Evolutionary conservation across 2,888 invertebrate species (phyloP).

Genomic region (Perithous albicinctus): DNA sequence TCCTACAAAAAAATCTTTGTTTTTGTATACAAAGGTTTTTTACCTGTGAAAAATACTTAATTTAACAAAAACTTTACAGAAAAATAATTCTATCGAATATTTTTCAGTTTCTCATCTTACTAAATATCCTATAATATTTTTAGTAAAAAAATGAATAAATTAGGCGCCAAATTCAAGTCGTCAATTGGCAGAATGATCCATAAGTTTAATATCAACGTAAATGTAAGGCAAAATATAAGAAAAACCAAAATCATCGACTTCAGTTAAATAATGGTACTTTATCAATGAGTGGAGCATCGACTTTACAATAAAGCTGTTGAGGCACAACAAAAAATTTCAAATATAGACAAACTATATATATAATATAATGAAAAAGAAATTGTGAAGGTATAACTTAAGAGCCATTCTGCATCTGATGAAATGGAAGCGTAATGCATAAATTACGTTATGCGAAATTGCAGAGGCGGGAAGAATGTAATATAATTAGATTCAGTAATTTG

Average conservation of each 20-base stretch:
- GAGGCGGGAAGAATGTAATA: slow-evolving; percentile 44
- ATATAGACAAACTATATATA: slow-evolving; percentile 12
- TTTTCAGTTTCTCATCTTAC: too few species aligned
- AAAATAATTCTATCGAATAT: too few species aligned
- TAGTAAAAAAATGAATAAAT: too few species aligned
- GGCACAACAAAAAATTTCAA: slow-evolving; percentile 27
- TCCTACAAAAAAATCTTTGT: too few species aligned
- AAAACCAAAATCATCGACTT: background rate
- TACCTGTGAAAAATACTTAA: too few species aligned
- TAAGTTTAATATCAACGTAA: background rate
- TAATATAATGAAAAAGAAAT: slow-evolving; percentile 27
- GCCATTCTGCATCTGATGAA: background rate
- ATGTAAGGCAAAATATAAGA: background rate
- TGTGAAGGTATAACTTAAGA: slow-evolving; percentile 10
- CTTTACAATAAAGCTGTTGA: slow-evolving; percentile 32
- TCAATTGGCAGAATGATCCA: background rate
- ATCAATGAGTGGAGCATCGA: slow-evolving; percentile 20
- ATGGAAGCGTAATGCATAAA: slow-evolving; percentile 22
- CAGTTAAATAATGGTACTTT: background rate
- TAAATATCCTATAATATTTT: too few species aligned
- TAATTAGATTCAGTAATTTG: slow-evolving; percentile 38
- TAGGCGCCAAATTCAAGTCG: background rate
- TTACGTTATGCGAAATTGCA: background rate
- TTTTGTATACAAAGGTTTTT: too few species aligned
- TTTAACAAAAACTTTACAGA: too few species aligned